A percentile compares a stretch with the other conserved stretches of the same genome.
phyloP scores from a whole-genome alignment of 2,797 vertebrate genomes.

The Hemitrygon akajei region DNA sequence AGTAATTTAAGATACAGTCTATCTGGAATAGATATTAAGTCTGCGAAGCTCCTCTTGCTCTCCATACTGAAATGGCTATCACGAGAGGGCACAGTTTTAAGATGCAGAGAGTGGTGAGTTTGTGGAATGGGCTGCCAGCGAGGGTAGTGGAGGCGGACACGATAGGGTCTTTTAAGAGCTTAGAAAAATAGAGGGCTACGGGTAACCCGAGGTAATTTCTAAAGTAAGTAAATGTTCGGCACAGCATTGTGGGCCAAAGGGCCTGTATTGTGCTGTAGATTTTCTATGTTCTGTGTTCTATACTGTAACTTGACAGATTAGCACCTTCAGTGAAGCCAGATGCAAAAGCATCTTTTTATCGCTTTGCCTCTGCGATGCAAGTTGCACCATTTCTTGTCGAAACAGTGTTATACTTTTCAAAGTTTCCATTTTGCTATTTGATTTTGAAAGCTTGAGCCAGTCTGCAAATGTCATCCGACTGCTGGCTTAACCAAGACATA shows the following conservation, averaged over 20 bases:
- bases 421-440: neutral
- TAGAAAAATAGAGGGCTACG: no score
- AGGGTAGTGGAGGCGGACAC: no score
- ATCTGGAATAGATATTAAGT: neutral
- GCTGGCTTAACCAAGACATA: neutral
- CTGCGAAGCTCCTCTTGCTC: neutral
- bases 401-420: neutral
- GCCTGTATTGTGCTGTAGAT: no score
- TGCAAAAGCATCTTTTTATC: neutral
- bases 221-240: no score
- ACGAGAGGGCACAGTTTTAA: no score
- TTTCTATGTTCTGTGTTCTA: no score
- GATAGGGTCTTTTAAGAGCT: no score
- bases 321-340: neutral
- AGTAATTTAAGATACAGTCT: neutral
- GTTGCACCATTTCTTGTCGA: neutral
- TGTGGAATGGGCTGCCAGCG: no score
- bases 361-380: neutral
- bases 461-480: neutral
- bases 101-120: no score
- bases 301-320: neutral
- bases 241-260: no score
- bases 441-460: neutral
- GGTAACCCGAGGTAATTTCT: no score
- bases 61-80: no score